A percentile compares a stretch with the other conserved stretches of the same genome.
These are phyloP conservation scores for Danio aesculapii DNA, from an alignment of 2,797 vertebrate genomes.

Conservation along the genomic window DNA sequence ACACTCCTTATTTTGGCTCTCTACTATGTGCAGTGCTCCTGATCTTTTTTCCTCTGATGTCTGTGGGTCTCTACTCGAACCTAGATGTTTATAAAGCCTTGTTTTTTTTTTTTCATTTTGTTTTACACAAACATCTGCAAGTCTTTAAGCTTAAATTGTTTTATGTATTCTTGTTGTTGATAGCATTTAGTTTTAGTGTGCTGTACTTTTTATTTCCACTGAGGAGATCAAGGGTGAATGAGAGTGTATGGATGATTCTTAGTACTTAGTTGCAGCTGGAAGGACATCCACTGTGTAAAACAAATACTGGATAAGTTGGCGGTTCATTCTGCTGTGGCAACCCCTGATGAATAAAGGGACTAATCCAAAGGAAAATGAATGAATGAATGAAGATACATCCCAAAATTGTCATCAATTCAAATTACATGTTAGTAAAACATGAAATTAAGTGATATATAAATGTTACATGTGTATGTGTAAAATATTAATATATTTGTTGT, in stretches of 20 bases:
- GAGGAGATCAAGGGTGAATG: too few relatives aligned
- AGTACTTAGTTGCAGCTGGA: too few relatives aligned
- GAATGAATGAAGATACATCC: not conserved
- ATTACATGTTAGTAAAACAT: not conserved
- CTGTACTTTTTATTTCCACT: not conserved
- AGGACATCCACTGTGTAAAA: too few relatives aligned
- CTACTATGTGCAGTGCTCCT: constrained; percentile 34
- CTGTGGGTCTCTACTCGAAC: constrained; percentile 24
- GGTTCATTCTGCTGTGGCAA: too few relatives aligned
- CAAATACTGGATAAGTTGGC: too few relatives aligned
- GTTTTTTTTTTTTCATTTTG: not conserved
- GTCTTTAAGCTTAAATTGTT: not conserved
- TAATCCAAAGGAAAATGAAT: too few relatives aligned
- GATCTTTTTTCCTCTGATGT: constrained; percentile 42
- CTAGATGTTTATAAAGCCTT: not conserved
- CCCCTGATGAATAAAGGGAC: too few relatives aligned
- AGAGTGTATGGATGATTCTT: too few relatives aligned
- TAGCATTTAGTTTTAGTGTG: not conserved
- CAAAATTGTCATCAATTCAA: not conserved
- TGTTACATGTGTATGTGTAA: too few relatives aligned
- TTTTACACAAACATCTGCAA: not conserved
- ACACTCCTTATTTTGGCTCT: constrained; percentile 29
- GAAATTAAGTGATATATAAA: not conserved
- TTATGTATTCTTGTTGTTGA: not conserved
- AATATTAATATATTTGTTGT: not conserved